Conservation (phyloP, 2,888 invertebrate genomes). For the Diaphora mendica region DNA sequence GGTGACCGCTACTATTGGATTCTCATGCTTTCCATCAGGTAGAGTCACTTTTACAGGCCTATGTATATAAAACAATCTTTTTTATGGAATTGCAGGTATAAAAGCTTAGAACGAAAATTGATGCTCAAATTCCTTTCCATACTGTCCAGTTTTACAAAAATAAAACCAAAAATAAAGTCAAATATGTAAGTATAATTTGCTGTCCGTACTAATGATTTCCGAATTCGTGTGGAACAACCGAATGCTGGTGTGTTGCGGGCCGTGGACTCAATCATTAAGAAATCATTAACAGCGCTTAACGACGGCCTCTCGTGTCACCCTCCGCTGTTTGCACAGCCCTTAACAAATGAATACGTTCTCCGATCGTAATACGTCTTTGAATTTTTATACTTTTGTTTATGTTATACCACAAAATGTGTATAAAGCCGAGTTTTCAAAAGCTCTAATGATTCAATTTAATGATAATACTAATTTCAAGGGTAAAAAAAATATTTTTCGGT, state of each 20-base stretch:
- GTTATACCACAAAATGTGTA: not conserved
- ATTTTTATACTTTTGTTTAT: not conserved
- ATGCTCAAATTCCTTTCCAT: not conserved
- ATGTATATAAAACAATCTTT: too few relatives aligned
- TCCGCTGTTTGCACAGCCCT: slow-evolving; percentile 49
- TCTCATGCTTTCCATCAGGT: too few relatives aligned
- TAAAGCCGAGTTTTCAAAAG: not conserved
- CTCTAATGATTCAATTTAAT: not conserved
- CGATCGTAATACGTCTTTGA: slow-evolving; percentile 29
- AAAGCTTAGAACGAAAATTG: too few relatives aligned
- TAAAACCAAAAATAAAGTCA: not conserved
- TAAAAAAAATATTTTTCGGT: not conserved
- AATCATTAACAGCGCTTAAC: slow-evolving; percentile 70
- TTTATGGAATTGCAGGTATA: too few relatives aligned
- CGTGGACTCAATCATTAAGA: slow-evolving; percentile 69
- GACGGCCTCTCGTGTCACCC: slow-evolving; percentile 58
- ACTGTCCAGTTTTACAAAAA: not conserved
- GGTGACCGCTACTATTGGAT: too few relatives aligned
- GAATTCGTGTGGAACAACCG: slow-evolving; percentile 12
- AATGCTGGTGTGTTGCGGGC: slow-evolving; percentile 14
- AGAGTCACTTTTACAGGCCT: too few relatives aligned
- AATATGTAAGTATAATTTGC: not conserved
- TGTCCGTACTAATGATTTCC: slow-evolving; percentile 10
- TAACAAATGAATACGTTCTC: slow-evolving; percentile 33
- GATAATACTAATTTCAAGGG: not conserved